Base-by-base conservation (phyloP, 1,140 invertebrate species). In the Conus betulinus region DNA sequence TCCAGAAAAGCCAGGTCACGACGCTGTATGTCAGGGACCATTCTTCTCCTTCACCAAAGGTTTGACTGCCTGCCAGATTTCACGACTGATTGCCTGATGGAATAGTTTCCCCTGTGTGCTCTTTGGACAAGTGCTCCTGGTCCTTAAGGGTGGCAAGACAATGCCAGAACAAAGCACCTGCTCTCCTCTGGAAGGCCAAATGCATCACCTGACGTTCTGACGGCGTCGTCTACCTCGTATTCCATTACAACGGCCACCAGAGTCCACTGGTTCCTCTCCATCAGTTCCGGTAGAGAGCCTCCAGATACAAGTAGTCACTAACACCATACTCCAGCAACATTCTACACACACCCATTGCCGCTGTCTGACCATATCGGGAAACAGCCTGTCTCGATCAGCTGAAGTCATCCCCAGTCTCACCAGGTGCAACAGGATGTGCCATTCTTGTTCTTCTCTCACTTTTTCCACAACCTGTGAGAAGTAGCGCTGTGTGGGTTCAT, bases 161-260 rank as follows among this genome's bases (percentile, higher is more conserved):
- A 13, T 83, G 81, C 51, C 53, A 55, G 20, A 83, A 27, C 39
- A 55, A 11, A 5, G 51, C 39, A 7, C 81, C 81, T n/a, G 53
- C 51, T 55, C 81, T 57, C 81, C 53, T 57, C 15, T 53, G 23
- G 3, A 83, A 51, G 17, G 81, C 81, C 0, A 3, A 23, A 52
- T 5, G 10, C 53, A 83, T 53, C 51, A 83, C 53, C 81, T 83
- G 81, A 53, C 81, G 81, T 55, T 55, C 51, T 17, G 0, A 55
- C 81, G 0, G 81, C 53, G n/a, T 83, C 52, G n/a, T 83, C 81
- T 23, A 83, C 81, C 5, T 57, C 15, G 52, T 83, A n/a, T 11
- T 53, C 52, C 52, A 83, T 83, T 52, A 83, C 81, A 52, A 51
- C 55, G 53, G 81, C 81, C 13, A 83, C 81, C 81, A 83, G 53